Percentiles rank a stretch among this genome's conserved stretches.
Evolutionary conservation across 2,113 vertebrate genomes (phyloP).

Genomic region (Ameiurus melas): DNA sequence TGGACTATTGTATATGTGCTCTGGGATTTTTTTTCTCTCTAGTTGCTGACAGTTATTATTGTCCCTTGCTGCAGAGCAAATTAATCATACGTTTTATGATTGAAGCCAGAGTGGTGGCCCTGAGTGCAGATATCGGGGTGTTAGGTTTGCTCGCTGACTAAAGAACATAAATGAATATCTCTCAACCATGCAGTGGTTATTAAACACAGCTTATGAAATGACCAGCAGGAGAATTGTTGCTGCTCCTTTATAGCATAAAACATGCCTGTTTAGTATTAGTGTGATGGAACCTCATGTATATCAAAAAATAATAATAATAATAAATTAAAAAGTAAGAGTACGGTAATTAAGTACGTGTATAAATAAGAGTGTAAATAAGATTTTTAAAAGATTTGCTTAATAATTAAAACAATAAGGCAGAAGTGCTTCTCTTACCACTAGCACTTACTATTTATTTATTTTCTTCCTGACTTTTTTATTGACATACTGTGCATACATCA

Average conservation of each 20-base stretch:
- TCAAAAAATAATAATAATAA: background rate
- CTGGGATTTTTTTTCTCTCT: conserved; percentile 20
- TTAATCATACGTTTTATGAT: conserved; percentile 52
- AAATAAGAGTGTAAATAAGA: too few relatives aligned
- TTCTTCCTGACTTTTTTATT: background rate
- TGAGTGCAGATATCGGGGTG: conserved; percentile 33
- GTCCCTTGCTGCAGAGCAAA: conserved; percentile 39
- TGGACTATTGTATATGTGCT: conserved; percentile 42
- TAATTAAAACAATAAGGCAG: background rate
- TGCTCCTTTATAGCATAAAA: conserved; percentile 25
- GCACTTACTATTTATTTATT: background rate
- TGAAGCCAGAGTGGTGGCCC: conserved; percentile 24
- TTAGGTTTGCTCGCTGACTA: conserved; percentile 47
- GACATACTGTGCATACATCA: background rate
- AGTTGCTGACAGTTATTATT: conserved; percentile 47
- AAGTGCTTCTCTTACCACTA: background rate
- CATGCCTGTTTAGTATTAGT: conserved; percentile 7
- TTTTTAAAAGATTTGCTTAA: background rate
- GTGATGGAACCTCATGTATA: background rate
- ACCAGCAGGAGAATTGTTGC: conserved; percentile 32
- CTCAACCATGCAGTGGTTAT: conserved; percentile 46
- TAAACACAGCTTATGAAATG: conserved; percentile 50
- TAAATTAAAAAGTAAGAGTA: background rate
- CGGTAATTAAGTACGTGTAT: too few relatives aligned
- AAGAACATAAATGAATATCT: conserved; percentile 53